These are phyloP conservation scores for Temnothorax curvispinosus DNA, from an alignment of 1,140 invertebrate species.

Conservation along the genomic window DNA sequence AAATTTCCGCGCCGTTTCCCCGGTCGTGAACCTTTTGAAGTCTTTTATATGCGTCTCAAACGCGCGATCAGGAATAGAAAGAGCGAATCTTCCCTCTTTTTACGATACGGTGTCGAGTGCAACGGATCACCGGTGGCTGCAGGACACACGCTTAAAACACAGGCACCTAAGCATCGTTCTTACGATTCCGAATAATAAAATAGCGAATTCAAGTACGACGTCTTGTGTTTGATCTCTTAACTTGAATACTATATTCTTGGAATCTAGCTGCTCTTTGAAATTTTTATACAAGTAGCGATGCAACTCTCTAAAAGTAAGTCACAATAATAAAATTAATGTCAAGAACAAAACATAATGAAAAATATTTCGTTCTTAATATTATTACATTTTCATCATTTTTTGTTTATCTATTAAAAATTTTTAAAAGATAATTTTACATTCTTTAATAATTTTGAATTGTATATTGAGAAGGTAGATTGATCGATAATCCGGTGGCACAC, in stretches of 20 bases:
- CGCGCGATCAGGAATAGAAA: conserved; percentile 60
- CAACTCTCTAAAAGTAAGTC: not conserved
- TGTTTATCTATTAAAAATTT: not conserved
- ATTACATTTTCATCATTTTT: not conserved
- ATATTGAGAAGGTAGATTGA: conserved; percentile 6
- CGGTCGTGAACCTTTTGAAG: conserved; percentile 63
- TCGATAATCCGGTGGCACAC: not conserved
- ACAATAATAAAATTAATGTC: not conserved
- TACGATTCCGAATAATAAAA: conserved; percentile 62
- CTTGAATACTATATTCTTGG: conserved; percentile 2
- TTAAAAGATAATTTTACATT: not conserved
- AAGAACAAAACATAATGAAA: not conserved
- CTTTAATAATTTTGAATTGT: not conserved
- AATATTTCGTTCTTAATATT: not conserved
- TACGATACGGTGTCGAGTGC: conserved; percentile 66
- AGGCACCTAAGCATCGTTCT: conserved; percentile 43
- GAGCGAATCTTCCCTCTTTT: conserved; percentile 51
- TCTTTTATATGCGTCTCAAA: conserved; percentile 62
- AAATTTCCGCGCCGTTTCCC: conserved; percentile 68
- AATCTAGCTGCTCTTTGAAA: not conserved
- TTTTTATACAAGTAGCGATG: not conserved
- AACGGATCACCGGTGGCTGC: conserved; percentile 64
- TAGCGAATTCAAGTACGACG: not conserved
- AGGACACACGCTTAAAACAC: conserved; percentile 15
- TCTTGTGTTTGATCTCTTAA: conserved; percentile 37